phyloP scores from a whole-genome alignment of 92 coral and sea anemone species.

The Heteractis magnifica region DNA sequence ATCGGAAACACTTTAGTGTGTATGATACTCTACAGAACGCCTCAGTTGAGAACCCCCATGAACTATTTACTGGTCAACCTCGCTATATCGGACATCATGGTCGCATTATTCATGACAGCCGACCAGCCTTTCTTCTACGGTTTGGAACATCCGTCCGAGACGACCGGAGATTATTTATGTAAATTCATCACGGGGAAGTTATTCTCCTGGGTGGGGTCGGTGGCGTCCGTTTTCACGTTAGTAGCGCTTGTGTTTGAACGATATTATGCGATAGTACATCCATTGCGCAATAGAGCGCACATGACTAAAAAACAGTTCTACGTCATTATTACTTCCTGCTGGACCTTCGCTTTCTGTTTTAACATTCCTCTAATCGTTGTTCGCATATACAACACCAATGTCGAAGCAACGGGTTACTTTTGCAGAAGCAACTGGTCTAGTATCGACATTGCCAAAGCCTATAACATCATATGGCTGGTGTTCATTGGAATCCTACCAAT shows the following conservation, averaged over 20 bases:
- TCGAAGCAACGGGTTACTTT: constrained; percentile 46
- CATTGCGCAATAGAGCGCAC: constrained; percentile 25
- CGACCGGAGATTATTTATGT: constrained; percentile 49
- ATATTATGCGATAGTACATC: constrained; percentile 51
- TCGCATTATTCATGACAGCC: constrained; percentile 46
- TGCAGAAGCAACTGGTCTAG: constrained; percentile 59
- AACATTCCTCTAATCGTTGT: constrained; percentile 50
- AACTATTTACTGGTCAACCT: constrained; percentile 57
- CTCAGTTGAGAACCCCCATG: constrained; percentile 44
- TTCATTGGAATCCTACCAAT: constrained; percentile 48
- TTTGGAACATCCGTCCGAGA: constrained; percentile 40
- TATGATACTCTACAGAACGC: constrained; percentile 31
- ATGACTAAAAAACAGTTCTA: constrained; percentile 20
- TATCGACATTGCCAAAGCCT: constrained; percentile 31
- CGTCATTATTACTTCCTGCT: constrained; percentile 19
- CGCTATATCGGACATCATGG: constrained; percentile 52
- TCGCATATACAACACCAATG: constrained; percentile 32
- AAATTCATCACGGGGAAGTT: constrained; percentile 55
- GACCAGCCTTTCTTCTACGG: constrained; percentile 54
- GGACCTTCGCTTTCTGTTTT: constrained; percentile 47
- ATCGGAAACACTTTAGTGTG: constrained; percentile 49
- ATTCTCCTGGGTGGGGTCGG: constrained; percentile 62
- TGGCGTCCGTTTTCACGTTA: constrained; percentile 50
- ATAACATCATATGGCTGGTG: constrained; percentile 44
- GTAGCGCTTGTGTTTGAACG: constrained; percentile 55